Evolutionary conservation across 2,113 vertebrate species (phyloP), one percentile per base, ranked within the genome.

Genomic region (Lophura nycthemera): DNA sequence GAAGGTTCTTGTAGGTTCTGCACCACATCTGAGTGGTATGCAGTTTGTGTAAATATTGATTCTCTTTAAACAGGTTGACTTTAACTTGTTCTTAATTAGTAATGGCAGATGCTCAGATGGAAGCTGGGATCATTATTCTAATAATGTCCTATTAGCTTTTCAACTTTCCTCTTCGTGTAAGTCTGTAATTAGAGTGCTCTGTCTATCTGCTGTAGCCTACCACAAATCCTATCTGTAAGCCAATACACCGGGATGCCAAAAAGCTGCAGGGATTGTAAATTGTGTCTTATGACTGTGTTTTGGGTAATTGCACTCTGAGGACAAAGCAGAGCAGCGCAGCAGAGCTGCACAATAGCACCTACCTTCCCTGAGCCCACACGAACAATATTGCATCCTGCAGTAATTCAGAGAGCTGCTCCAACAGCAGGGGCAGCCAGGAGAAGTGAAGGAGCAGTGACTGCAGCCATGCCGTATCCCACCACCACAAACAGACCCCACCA

Each of bases 21-120:
- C 80, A 86, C 40, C 65, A 50, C 54, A 30, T 76, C 82, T 77
- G 74, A 45, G 24, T 48, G 32, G 72, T 88, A 43, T 96, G 92
- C 92, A 60, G 86, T 95, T 97, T 94, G 91, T 80, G 78, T 96
- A 94, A 96, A 94, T 92, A 95, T 72, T 90, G 94, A 91, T 89
- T 92, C 57, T 89, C 19, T 78, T 95, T 94, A 86, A 96, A 95
- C 86, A 93, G 83, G 87, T 96, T 95, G 91, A 54, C 65, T 97
- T 92, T 94, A 90, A 97, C 91, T 94, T 90, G 81, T 85, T 96
- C 96, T 96, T 97, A 97, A 97, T 97, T 97, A 97, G 92, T 89
- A 84, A 91, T 95, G 95, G 93, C 95, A 98, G 96, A 96, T 97
- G 97, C 96, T 97, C 89, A 91, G 93, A 91, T 96, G 92, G 92